Base-by-base conservation (phyloP, 1,140 invertebrate species). In the Eurytemora carolleeae region DNA sequence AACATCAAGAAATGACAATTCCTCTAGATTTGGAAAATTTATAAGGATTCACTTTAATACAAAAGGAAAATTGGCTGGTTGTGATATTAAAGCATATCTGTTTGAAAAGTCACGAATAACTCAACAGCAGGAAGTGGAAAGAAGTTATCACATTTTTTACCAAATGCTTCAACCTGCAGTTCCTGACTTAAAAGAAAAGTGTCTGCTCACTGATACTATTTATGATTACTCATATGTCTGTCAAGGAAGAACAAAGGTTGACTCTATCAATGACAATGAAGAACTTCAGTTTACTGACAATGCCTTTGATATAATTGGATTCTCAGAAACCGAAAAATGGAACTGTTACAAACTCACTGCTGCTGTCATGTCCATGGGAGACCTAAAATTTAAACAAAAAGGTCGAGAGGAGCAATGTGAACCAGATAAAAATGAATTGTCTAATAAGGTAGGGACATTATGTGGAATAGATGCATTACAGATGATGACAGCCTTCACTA, bases 91-190 rank as follows among this genome's bases (percentile, higher is more conserved):
- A 78, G 95, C 91, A 69, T 98, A 99, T 80, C 80, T 99, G 78
- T 80, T 99, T 71, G 96, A 99, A 78, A 99, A 99, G 77, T 97
- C 96, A 75, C 91, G 57, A 1, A 95, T 99, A 76, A 98, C 98
- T 76, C 98, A 93, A 71, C 95, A 98, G 78, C 93, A 96, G 73
- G 72, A 87, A 66, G 78, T 95, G 68, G 96, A 99, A 78, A 85
- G 96, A 76, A 98, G 95, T 67, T 99, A 98, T 81, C 96, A 99
- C 76, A 98, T 99, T 75, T 99, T 99, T 87, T 99, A 99, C 81
- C 95, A 98, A 75, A 86, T 99, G 71, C 93, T 96, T 87, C 97
- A 94, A 20, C 19, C 57, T 7, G 20, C 22, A 3, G 55, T 63
- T 18, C 63, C 31, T 22, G 24, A 61, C 20, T 26, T 59, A 18